Evolutionary conservation across 1,140 invertebrate genomes (phyloP).

Genomic region (Trichogramma pretiosum): DNA sequence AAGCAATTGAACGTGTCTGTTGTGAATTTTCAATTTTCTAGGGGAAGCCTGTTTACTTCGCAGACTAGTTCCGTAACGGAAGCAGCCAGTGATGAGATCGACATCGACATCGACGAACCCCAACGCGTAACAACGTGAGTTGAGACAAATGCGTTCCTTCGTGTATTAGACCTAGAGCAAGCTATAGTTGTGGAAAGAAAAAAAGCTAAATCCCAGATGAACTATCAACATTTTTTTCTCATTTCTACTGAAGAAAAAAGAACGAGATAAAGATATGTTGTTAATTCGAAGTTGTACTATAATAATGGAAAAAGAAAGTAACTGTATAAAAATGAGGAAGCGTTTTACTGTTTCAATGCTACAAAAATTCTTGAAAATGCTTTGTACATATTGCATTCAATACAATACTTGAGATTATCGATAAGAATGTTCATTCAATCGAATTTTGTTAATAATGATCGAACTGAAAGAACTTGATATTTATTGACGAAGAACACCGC

Average conservation of each 20-base stretch:
- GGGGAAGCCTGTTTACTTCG: slow-evolving; percentile 52
- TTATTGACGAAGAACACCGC: slow-evolving; percentile 1
- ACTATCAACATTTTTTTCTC: no score
- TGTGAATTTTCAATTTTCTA: slow-evolving; percentile 35
- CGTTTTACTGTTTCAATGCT: no score
- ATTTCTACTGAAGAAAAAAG: no score
- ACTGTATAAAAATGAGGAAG: slow-evolving; percentile 4
- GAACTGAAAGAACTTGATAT: slow-evolving; percentile 4
- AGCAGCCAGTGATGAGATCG: slow-evolving; percentile 63
- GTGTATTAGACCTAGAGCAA: no score
- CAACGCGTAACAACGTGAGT: slow-evolving; percentile 60
- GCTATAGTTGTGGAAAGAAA: no score
- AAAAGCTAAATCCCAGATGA: no score
- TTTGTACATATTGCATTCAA: no score
- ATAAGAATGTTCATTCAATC: no score
- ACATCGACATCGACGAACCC: slow-evolving; percentile 57
- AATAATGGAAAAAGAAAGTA: not conserved
- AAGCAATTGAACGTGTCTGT: slow-evolving; percentile 10
- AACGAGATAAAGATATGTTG: no score
- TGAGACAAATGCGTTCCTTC: slow-evolving; percentile 14
- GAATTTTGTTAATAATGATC: not conserved
- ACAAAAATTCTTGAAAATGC: no score
- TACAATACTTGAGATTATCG: no score
- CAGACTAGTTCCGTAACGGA: slow-evolving; percentile 63
- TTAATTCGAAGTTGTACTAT: no score